Base-by-base conservation (phyloP, 37 sponge, comb jelly and placozoan species). In the Bolinopsis microptera region DNA sequence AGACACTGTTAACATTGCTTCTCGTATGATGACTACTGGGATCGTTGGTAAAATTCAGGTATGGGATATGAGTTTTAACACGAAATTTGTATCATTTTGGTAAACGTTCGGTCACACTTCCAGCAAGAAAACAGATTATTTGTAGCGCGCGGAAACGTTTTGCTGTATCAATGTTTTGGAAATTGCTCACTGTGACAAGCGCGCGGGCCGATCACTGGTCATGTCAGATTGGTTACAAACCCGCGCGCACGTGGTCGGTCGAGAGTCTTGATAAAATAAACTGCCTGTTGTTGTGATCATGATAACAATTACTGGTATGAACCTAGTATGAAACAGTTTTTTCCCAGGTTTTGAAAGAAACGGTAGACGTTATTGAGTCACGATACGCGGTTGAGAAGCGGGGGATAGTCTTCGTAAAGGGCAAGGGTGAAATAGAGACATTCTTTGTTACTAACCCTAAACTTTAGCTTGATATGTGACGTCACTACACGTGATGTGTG, bases 11-110 rank as follows among this genome's bases (percentile, higher is more conserved):
- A 77, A 77, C 36, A 77, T 77, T 9, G 80, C 80, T 35, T 77
- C 80, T 33, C 80, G 80, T 9, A 77, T 77, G 80, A 77, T 77
- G 80, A 77, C 80, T 34, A 77, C 80, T 33, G 80, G 80, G 35
- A 32, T 77, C 28, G 80, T 35, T 32, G 80, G 80, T 34, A 77
- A 77, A 32, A 77, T 77, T 32, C 80, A 77, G 80, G 80, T 77
- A 77, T 8, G 2, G 16, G 68, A 18, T n/a, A n/a, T n/a, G n/a
- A 48, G 61, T 13, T 18, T 48, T 48, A 13, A 48, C 13, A 13
- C 61, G 61, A 48, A 48, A n/a, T n/a, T n/a, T n/a, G n/a, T n/a
- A n/a, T n/a, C n/a, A n/a, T n/a, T n/a, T n/a, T 48, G 61, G 61
- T 18, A 5, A 13, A 13, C 13, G 61, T 18, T 48, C 61, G 61